Evolutionary conservation across 2,113 vertebrate species (phyloP), one percentile per base, ranked within the genome.

Genomic region (Pongo pygmaeus): DNA sequence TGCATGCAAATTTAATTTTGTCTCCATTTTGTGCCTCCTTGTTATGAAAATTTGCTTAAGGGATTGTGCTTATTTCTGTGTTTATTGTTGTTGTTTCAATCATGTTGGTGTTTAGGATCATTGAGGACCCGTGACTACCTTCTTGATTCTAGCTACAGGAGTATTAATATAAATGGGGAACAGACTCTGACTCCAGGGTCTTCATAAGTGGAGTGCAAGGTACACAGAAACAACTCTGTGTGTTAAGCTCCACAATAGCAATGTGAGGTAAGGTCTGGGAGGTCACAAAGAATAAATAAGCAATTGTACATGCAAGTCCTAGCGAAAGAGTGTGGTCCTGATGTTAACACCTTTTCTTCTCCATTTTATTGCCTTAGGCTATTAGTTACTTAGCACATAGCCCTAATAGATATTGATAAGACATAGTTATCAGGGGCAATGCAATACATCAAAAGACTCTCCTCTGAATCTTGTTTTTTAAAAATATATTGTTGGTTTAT

Each of bases 201-300:
- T 46, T 32, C 35, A 1, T 20, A 1, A 18, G 0, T 1, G 18
- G 2, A 5, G 18, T 0, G 0, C 57, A 0, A 0, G 1, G 18
- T 7, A 35, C 5, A 30, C 6, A 30, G 32, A 46, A 32, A n/a
- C 27, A 13, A 6, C 2, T 77, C 9, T 23, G 16, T 38, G 69
- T 8, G 27, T 52, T 52, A 52, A 38, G 8, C 8, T 27, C 16
- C 30, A 8, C 48, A 25, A 7, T 9, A 75, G 64, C 55, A 8
- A 17, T 17, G 18, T 8, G 20, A 35, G 12, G 1, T 18, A 43
- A 14, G 8, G 4, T 35, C 25, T 57, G 20, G 25, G 5, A 8
- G 4, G 35, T 72, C 77, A 55, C 40, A 22, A 14, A 50, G 40
- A 18, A 89, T 52, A n/a, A n/a, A 1, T 27, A 18, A 30, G 0